Conservation (phyloP, 2,797 vertebrate genomes). For the Gorsachius magnificus region DNA sequence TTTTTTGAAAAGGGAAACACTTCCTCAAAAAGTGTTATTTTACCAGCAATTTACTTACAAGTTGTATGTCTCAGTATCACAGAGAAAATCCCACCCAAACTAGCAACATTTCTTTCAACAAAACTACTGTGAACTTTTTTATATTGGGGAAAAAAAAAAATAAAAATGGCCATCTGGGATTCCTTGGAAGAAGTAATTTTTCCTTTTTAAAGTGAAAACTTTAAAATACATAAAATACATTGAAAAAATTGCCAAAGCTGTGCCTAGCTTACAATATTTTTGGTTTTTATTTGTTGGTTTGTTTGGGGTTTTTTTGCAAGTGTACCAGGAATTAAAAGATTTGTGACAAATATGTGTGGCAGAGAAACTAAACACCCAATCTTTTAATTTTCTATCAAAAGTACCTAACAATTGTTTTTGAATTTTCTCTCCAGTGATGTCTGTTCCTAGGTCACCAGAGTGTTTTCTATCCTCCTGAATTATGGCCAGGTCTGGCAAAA, state of each 20-base stretch:
- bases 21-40: not conserved
- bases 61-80: not conserved
- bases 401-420: not conserved
- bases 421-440: not conserved
- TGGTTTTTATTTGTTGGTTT: no score
- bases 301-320: no score
- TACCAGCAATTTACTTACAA: not conserved
- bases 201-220: not conserved
- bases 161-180: not conserved
- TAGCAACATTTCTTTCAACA: not conserved
- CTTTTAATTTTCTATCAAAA: not conserved
- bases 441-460: not conserved
- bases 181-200: not conserved
- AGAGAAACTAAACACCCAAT: not conserved
- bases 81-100: not conserved
- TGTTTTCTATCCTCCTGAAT: not conserved
- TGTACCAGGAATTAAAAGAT: not conserved
- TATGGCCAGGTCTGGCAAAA: not conserved
- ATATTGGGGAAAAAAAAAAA: not conserved
- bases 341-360: not conserved
- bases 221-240: not conserved
- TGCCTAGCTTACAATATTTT: not conserved
- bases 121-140: not conserved
- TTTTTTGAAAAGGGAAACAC: not conserved
- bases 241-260: not conserved